A percentile compares a stretch with the other conserved stretches of the same genome.
Conservation (phyloP, 2,113 vertebrate species). For the Urocynchramus pylzowi region DNA sequence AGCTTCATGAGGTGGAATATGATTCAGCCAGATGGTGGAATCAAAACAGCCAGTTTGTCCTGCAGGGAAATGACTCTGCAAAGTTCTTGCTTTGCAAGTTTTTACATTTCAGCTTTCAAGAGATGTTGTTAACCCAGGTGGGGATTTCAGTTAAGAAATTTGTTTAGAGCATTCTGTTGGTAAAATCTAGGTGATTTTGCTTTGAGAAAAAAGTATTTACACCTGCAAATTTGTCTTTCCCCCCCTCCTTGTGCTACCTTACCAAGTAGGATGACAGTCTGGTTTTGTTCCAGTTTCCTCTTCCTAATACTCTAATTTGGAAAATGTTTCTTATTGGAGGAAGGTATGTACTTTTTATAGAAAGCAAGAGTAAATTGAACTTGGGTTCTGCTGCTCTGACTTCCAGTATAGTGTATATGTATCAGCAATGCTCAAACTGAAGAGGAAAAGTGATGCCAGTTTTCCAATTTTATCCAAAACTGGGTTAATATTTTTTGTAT, state of each 20-base stretch:
- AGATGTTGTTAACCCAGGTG: background rate
- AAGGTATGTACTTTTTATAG: background rate
- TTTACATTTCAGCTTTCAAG: background rate
- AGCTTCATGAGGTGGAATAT: background rate
- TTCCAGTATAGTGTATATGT: background rate
- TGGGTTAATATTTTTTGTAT: background rate
- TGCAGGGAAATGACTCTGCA: background rate
- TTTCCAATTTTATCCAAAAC: background rate
- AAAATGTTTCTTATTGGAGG: background rate
- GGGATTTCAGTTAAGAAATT: background rate
- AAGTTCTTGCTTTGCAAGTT: background rate
- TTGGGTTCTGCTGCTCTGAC: background rate
- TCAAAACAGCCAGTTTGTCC: background rate
- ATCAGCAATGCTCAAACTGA: background rate
- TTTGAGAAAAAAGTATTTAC: background rate
- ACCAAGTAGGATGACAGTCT: background rate
- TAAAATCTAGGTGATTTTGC: background rate
- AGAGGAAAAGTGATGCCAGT: background rate
- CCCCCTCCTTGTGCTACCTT: background rate
- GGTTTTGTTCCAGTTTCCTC: background rate
- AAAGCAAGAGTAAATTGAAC: background rate
- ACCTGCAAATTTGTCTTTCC: fast-evolving
- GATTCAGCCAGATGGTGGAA: background rate
- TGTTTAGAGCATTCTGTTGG: background rate
- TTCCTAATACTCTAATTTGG: background rate